A percentile compares a stretch with the other conserved stretches of the same genome.
Conservation (phyloP, 2,797 vertebrate species). For the Rhinogobio ventralis region DNA sequence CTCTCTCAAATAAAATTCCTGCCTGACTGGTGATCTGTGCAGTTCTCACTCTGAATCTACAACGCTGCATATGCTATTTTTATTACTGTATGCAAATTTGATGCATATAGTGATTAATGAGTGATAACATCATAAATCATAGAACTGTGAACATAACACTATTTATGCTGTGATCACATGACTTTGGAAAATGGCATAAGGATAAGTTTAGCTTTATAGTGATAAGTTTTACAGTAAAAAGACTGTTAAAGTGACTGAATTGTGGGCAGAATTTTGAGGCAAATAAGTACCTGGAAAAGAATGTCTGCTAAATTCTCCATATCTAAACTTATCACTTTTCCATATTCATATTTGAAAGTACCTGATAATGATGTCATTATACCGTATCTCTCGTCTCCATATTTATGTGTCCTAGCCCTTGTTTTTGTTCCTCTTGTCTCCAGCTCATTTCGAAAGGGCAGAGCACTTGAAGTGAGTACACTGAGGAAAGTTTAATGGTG, state of each 20-base stretch:
- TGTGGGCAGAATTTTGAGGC: too few species aligned
- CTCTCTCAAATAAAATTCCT: background rate
- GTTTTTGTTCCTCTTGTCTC: background rate
- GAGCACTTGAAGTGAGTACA: too few species aligned
- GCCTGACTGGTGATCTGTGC: background rate
- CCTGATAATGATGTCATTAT: background rate
- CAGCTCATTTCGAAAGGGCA: background rate
- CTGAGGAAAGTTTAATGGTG: background rate
- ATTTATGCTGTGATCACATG: too few species aligned
- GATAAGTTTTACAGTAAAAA: too few species aligned
- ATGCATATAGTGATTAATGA: background rate
- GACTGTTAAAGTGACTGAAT: too few species aligned
- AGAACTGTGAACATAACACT: background rate
- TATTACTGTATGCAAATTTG: background rate
- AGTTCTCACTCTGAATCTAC: background rate
- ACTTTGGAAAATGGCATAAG: too few species aligned
- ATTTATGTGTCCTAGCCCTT: background rate
- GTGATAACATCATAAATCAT: background rate
- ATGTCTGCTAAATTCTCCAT: too few species aligned
- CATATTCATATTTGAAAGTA: background rate
- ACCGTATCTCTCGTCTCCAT: background rate
- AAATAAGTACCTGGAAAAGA: too few species aligned
- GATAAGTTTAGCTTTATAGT: too few species aligned
- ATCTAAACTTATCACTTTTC: background rate
- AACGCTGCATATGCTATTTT: background rate